Base-by-base conservation (phyloP, 2,888 invertebrate genomes). In the Drosophila macrothrix region DNA sequence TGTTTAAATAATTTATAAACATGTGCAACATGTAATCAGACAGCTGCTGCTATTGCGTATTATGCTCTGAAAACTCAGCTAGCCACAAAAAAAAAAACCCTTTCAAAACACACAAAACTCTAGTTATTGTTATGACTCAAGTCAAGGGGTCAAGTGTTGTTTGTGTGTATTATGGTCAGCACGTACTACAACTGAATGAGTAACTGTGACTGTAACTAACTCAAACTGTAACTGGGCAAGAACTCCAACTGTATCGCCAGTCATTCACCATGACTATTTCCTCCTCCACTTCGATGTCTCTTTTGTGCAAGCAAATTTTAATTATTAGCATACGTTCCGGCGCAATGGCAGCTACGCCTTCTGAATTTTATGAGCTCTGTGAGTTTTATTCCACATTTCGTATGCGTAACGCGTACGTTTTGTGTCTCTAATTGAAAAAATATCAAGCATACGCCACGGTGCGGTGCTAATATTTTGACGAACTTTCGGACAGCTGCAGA, bases 401-500 rank as follows among this genome's bases (percentile, higher is more conserved):
- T 73, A 88, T 90, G 86, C 90, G 72, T 73, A 73, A 61, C 73
- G 87, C 87, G 89, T 90, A 65, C 76, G 62, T 65, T 65, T 59
- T 80, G 50, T 83, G 78, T 76, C 63, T 83, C 76, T 85, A 85
- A 85, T 85, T 85, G 90, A 84, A 85, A 88, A 83, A 88, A 90
- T 90, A 75, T 75, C 71, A 73, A 73, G 80, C 69, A 67, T 80
- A 58, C 67, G 62, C 60, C 71, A 62, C 29, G 29, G 50, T 55
- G 78, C 52, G 41, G 53, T 67, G 39, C 65, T 49, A 69, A 70
- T 82, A 72, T 59, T 71, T 67, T 76, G 82, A 75, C 63, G 65
- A 63, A 63, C 76, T 52, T 50, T 63, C 46, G 67, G 52, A 53
- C 76, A 72, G 46, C 54, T n/a, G 10, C 56, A 16, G 49, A 29